phyloP scores from a whole-genome alignment of 2,888 invertebrate genomes.

The Callosobruchus maculatus region DNA sequence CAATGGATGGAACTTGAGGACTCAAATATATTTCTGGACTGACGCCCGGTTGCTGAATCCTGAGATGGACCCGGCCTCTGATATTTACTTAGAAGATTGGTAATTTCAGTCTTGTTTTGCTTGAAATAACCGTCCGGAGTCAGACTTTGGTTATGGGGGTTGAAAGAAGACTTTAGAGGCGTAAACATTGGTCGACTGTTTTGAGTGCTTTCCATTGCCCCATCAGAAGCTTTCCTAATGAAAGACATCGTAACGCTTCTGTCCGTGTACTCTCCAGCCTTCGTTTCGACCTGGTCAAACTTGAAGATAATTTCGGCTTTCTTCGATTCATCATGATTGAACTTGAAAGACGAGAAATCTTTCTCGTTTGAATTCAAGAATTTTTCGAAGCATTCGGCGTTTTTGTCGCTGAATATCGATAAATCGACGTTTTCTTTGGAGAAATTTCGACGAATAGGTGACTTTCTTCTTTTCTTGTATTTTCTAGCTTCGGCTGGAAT shows the following conservation, averaged over 20 bases:
- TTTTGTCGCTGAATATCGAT: slow-evolving; percentile 29
- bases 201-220: background rate
- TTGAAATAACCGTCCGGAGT: slow-evolving; percentile 29
- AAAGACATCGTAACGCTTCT: slow-evolving; percentile 14
- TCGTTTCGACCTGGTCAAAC: slow-evolving; percentile 13
- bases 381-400: slow-evolving; percentile 31
- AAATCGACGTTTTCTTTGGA: slow-evolving; percentile 20
- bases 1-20: background rate
- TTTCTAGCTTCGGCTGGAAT: slow-evolving; percentile 23
- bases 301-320: slow-evolving; percentile 10
- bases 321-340: slow-evolving; percentile 7
- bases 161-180: background rate
- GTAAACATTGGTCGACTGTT: background rate
- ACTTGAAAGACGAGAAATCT: slow-evolving; percentile 29
- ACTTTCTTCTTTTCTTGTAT: slow-evolving; percentile 8
- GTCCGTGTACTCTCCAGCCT: slow-evolving; percentile 16
- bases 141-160: slow-evolving; percentile 1
- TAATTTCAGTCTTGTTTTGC: slow-evolving; percentile 25
- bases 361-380: slow-evolving; percentile 33
- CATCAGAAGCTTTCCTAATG: slow-evolving; percentile 2
- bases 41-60: background rate
- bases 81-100: slow-evolving; percentile 23
- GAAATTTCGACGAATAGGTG: slow-evolving; percentile 9
- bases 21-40: background rate
- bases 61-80: background rate